Base-by-base conservation (phyloP, 2,888 invertebrate genomes). In the Enoplolaimus lenunculus region DNA sequence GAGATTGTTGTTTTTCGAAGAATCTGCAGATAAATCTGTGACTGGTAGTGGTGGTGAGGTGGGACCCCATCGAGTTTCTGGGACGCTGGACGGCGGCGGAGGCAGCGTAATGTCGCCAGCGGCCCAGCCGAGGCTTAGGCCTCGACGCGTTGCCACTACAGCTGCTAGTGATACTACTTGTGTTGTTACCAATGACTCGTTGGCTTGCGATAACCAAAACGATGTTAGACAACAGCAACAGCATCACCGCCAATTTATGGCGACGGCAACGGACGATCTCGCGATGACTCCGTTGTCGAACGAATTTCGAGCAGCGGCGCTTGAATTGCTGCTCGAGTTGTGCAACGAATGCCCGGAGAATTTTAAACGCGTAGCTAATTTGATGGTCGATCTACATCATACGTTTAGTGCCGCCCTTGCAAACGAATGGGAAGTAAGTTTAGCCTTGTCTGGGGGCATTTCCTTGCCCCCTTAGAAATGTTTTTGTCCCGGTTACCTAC, bases 341-440 rank as follows among this genome's bases (percentile, higher is more conserved):
- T 78, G 81, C 31, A 77, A 76, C 59, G 77, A 77, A 28, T 81
- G 78, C 71, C 71, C 76, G 21, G 73, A 76, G 35, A 83, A 82
- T 73, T 76, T 82, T 70, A 74, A 75, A 57, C 75, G 76, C 34
- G 78, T 83, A n/a, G 79, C 79, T 62, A 74, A 76, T 35, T 78
- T 81, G 71, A 76, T 84, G 2, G 75, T 82, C 30, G 73, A 77
- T 60, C 81, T 83, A 78, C 83, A 84, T 74, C 82, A 83, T 74
- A 77, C 77, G 70, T 76, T 78, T 34, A 80, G 81, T 71, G 77
- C 80, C 26, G 82, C 82, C 59, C 76, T 79, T 73, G 80, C 80
- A 31, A 81, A 81, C 72, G 82, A 83, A 75, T 84, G 83, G 81
- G 83, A 84, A 79, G 82, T 83, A 75, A 72, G 70, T 69, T 68